Evolutionary conservation across 2,888 invertebrate genomes (phyloP), one percentile per base, ranked within the genome.

Genomic region (Agonopterix subpropinquella): DNA sequence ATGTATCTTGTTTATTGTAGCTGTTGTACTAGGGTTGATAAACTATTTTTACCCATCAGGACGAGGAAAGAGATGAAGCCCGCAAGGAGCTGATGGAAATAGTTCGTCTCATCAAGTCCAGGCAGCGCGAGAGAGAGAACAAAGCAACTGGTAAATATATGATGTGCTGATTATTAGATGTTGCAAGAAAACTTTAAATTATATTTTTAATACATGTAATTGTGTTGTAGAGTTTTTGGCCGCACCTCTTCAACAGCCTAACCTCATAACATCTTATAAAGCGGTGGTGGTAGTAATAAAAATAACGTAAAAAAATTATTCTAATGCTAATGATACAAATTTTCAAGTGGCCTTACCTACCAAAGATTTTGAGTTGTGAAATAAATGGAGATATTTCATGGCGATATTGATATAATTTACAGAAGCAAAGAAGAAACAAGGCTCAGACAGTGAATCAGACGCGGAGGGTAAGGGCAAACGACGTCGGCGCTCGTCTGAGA

Each of bases 31-130:
- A 18, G 18, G 28, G 28, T 28, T 28, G 28, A 5, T 28, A 28
- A 28, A 28, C 7, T 7, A 28, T 28, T 28, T 0, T 28, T 28
- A 28, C 1, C 28, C 28, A 28, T 43, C 53, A 83, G 76, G 84
- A 80, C 54, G 80, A 77, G 10, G 78, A 84, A 43, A 64, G 77
- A 10, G 68, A 80, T 54, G 83, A 86, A 11, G 84, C 87, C 0
- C 78, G 87, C 44, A 87, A 85, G 47, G 87, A 88, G 59, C 50
- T 88, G 62, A 81, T 88, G 87, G 87, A 88, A 55, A 88, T 88
- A 5, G 87, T 88, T 0, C 80, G 87, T 0, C 77, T 88, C 41
- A 88, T 88, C 67, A 88, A 87, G 65, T 81, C 82, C 0, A 61
- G 86, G 2, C 86, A 87, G 56, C 71, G 72, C 0, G 73, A 84